Percentiles rank a stretch among this genome's conserved stretches.
phyloP scores from a whole-genome alignment of 1,140 invertebrate species.

The Coptotermes formosanus region DNA sequence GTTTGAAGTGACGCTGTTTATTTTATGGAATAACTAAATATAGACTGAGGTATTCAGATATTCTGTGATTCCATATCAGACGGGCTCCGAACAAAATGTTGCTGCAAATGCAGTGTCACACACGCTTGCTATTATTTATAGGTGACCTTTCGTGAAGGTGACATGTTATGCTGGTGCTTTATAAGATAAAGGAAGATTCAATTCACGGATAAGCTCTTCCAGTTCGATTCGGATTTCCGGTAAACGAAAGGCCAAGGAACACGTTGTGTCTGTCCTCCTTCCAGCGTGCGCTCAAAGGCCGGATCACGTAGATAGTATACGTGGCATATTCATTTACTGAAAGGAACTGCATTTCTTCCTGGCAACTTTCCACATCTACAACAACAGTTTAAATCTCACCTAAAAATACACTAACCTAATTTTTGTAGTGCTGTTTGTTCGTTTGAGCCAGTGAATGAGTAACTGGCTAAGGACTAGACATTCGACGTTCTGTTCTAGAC shows the following conservation, averaged over 20 bases:
- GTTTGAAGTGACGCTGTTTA: too few species aligned
- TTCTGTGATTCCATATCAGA: background rate
- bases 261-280: background rate
- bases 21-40: too few species aligned
- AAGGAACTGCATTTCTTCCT: too few species aligned
- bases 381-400: too few species aligned
- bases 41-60: background rate
- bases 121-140: background rate
- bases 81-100: background rate
- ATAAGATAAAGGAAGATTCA: background rate
- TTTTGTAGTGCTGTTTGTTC: too few species aligned
- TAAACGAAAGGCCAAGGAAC: background rate
- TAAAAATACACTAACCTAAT: too few species aligned
- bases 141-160: background rate
- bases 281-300: background rate
- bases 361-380: too few species aligned
- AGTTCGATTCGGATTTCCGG: background rate
- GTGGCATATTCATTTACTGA: too few species aligned
- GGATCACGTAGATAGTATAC: background rate
- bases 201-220: constrained; percentile 4
- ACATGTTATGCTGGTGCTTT: background rate
- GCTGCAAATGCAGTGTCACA: background rate
- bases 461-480: too few species aligned
- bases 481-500: too few species aligned
- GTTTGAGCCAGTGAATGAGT: too few species aligned